These are phyloP conservation scores for Ageneiosus marmoratus DNA, from an alignment of 2,113 vertebrate species.

Conservation along the genomic window DNA sequence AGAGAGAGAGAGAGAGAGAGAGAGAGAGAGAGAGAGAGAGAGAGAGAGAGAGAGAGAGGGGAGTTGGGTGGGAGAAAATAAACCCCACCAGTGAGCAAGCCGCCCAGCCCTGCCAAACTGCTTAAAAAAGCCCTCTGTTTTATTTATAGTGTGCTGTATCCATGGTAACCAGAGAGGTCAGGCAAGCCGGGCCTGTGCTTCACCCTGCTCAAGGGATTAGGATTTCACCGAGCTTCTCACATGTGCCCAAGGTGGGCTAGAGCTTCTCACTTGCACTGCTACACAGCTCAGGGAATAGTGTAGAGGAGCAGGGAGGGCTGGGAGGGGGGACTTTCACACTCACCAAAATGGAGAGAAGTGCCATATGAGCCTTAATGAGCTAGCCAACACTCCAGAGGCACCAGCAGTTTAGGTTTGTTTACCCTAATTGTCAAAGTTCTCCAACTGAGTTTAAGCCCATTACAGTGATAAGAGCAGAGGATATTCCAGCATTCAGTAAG, in stretches of 20 bases:
- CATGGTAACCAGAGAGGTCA: constrained; percentile 99
- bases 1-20: constrained; percentile 48
- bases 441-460: constrained; percentile 39
- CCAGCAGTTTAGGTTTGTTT: constrained; percentile 45
- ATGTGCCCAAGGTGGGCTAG: constrained; percentile 86
- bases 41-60: constrained; percentile 58
- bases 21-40: constrained; percentile 60
- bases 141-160: constrained; percentile 99
- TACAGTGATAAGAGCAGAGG: constrained; percentile 33
- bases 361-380: constrained; percentile 60
- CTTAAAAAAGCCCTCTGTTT: constrained; percentile 85
- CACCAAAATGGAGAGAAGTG: constrained; percentile 49
- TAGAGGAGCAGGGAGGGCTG: constrained; percentile 37
- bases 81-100: constrained; percentile 76
- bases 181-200: constrained; percentile 96
- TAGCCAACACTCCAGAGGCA: constrained; percentile 57
- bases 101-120: constrained; percentile 84
- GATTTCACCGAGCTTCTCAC: constrained; percentile 92
- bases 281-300: constrained; percentile 68
- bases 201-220: constrained; percentile 97
- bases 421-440: constrained; percentile 46
- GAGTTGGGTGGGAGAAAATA: constrained; percentile 70
- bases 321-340: constrained; percentile 34
- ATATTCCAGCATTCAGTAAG: constrained; percentile 44
- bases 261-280: constrained; percentile 64